phyloP scores from a whole-genome alignment of 2,113 vertebrate species.

The Micromys minutus region DNA sequence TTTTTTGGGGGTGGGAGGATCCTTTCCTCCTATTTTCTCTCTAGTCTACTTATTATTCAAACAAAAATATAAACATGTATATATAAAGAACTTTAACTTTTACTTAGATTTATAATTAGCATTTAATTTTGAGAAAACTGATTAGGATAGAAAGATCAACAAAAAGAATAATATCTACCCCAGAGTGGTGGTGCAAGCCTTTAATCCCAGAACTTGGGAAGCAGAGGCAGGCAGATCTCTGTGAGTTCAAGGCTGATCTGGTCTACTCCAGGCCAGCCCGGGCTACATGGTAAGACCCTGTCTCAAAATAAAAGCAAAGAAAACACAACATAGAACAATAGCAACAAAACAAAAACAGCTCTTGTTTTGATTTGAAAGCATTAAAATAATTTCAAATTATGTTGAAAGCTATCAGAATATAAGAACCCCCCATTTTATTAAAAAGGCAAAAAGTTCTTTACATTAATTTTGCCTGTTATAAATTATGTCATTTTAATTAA shows the following conservation, averaged over 20 bases:
- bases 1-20: background rate
- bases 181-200: background rate
- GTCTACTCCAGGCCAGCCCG: background rate
- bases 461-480: constrained; percentile 18
- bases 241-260: background rate
- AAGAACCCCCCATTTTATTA: constrained; percentile 49
- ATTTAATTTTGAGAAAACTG: constrained; percentile 57
- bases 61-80: constrained; percentile 41
- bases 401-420: constrained; percentile 14
- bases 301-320: background rate
- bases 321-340: background rate
- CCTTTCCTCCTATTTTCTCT: constrained; percentile 35
- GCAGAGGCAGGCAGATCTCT: background rate
- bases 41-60: constrained; percentile 48
- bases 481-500: constrained; percentile 17
- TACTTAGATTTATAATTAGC: constrained; percentile 28
- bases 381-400: constrained; percentile 40
- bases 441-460: constrained; percentile 38
- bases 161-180: background rate
- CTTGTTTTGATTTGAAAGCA: constrained; percentile 50
- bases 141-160: constrained; percentile 21
- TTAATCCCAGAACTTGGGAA: background rate
- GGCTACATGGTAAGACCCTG: background rate
- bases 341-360: constrained; percentile 33
- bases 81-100: constrained; percentile 53